Base-by-base conservation (phyloP, 64 coral and sea anemone species). In the Cladopsammia gracilis region DNA sequence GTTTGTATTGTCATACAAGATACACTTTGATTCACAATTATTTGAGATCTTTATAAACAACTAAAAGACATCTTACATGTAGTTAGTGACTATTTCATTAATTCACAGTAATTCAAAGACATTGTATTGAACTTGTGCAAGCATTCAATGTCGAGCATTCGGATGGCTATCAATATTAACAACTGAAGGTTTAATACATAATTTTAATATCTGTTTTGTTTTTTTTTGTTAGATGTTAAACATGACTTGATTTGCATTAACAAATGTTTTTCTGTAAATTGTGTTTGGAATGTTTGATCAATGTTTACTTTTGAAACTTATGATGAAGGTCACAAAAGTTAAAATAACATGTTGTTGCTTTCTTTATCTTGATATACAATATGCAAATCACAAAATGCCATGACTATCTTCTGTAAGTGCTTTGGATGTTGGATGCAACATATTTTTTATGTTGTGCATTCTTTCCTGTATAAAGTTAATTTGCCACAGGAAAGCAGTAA, bases 361-460 rank as follows among this genome's bases (percentile, higher is more conserved):
- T 83, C 44, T 66, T 83, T 44, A 34, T 62, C 62, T 23, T 47
- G 18, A 48, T 44, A 46, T 65, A 49, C 42, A 67, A 49, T 66
- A 83, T 83, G 80, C 61, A 83, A 61, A 80, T 80, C 8, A 13
- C n/a, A 58, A 80, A 66, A 64, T 83, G 80, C 80, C 80, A 83
- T 50, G 43, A 54, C 25, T 80, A 7, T 42, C 53, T 43, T 65
- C 16, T 48, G 9, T 0, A 66, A 50, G 62, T 67, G 80, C 11
- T 66, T 48, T 16, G 5, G 62, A 83, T 83, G 80, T 83, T 83
- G 60, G 80, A 18, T 49, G 61, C 80, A 22, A 48, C 34, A 49
- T 12, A 15, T 83, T 51, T 22, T 82, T 15, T 19, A 6, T 49
- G 5, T 19, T 45, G 4, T 66, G 45, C 45, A 83, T 83, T 83